Evolutionary conservation across 2,888 invertebrate genomes (phyloP), one percentile per base, ranked within the genome.

Genomic region (Nomada flava): DNA sequence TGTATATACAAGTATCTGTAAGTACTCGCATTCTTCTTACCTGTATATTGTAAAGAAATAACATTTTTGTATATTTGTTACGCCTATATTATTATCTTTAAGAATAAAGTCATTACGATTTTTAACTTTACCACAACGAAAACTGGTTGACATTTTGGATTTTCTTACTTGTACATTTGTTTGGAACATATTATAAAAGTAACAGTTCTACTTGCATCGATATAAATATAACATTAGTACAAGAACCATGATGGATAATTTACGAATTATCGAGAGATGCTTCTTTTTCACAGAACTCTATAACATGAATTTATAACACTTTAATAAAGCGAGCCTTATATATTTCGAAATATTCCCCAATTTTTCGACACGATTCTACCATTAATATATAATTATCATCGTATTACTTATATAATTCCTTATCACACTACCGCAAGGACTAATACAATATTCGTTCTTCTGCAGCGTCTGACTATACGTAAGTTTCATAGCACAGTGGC

Each of bases 41-140:
- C 50, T 50, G 50, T 53, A 53, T 20, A 53, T 53, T 53, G 36
- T 36, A 36, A 9, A 7, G 29, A 20, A 20, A 10, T n/a, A 44
- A 26, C 13, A 36, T 42, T 60, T 50, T 50, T 71, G 71, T 71
- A 71, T 13, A 71, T 71, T 62, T 71, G 62, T 71, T 20, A 64
- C 55, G 64, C 11, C 26, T 57, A 47, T 5, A 73, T 47, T 3
- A 47, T 15, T n/a, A 26, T 26, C 10, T 55, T n/a, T 29, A 15
- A 44, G 26, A 64, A 29, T 29, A 64, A 44, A 55, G 29, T 11
- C 29, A 23, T 36, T 36, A n/a, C 11, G 36, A 50, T 47, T 70
- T n/a, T 65, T 10, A 65, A 52, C 29, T 36, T n/a, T 20, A 62
- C 18, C 11, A n/a, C 15, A 13, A 20, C 0, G 15, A 70, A 59